phyloP scores from a whole-genome alignment of 1,140 invertebrate genomes.

The Cydia pomonella region DNA sequence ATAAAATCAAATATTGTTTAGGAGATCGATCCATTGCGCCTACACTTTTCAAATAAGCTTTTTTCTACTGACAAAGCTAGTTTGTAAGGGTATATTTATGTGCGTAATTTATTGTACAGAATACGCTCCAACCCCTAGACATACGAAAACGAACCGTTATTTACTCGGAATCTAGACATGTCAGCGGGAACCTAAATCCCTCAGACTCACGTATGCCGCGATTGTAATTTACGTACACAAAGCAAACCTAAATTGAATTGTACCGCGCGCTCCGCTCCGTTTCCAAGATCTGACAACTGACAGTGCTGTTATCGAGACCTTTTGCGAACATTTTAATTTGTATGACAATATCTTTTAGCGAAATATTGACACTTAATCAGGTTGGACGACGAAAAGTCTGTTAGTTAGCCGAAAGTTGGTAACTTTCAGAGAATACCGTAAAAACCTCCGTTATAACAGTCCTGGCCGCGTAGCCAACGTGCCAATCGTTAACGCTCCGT shows the following conservation, averaged over 20 bases:
- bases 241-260: conserved; percentile 66
- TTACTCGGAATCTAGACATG: not conserved
- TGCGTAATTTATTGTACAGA: not conserved
- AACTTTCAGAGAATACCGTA: too few species aligned
- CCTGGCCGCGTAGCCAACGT: too few species aligned
- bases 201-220: not conserved
- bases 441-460: too few species aligned
- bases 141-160: not conserved
- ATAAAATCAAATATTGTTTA: too few species aligned
- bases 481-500: too few species aligned
- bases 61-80: too few species aligned
- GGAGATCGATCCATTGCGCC: too few species aligned
- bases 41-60: too few species aligned
- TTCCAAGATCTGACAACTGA: conserved; percentile 40
- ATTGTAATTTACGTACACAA: conserved; percentile 65
- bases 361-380: too few species aligned
- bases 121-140: not conserved
- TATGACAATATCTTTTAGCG: too few species aligned
- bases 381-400: not conserved
- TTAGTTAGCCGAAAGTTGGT: not conserved
- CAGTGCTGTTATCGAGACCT: conserved; percentile 6
- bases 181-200: conserved; percentile 3
- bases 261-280: conserved; percentile 42
- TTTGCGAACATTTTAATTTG: not conserved
- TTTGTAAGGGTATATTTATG: not conserved